phyloP scores from a whole-genome alignment of 2,888 invertebrate genomes.

The Caenorhabditis sp. region DNA sequence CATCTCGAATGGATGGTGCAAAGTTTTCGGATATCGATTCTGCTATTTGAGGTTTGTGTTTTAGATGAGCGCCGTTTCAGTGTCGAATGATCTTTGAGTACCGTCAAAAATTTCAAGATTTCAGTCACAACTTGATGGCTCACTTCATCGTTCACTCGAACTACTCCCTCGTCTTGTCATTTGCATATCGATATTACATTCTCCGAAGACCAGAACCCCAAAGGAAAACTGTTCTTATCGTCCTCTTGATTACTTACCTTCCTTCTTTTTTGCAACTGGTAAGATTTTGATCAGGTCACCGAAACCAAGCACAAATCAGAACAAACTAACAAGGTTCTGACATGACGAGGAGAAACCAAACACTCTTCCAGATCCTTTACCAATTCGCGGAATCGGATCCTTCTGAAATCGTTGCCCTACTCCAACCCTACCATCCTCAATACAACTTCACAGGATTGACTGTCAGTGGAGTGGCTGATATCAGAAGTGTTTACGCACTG shows the following conservation, averaged over 20 bases:
- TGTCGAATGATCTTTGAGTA: not conserved
- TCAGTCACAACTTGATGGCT: constrained; percentile 46
- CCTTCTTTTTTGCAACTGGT: constrained; percentile 46
- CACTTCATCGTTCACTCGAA: constrained; percentile 53
- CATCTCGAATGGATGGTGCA: constrained; percentile 46
- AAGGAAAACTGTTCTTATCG: constrained; percentile 30
- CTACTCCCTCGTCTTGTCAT: constrained; percentile 59
- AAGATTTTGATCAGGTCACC: not conserved
- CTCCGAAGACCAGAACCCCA: constrained; percentile 43
- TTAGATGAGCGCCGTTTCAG: too few species aligned
- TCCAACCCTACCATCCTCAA: constrained; percentile 30
- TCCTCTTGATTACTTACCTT: constrained; percentile 23
- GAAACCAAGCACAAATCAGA: not conserved
- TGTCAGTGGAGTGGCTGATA: constrained; percentile 46
- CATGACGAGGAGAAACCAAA: not conserved
- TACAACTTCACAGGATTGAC: constrained; percentile 45
- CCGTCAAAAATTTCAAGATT: not conserved
- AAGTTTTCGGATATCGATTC: constrained; percentile 21
- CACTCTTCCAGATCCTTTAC: constrained; percentile 33
- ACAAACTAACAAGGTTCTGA: not conserved
- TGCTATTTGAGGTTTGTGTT: constrained; percentile 41
- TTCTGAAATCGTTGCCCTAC: constrained; percentile 17
- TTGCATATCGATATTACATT: constrained; percentile 62
- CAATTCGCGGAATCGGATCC: constrained; percentile 44
- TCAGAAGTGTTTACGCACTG: constrained; percentile 44